These are phyloP conservation scores for Villa cingulata DNA, from an alignment of 2,888 invertebrate species.

Conservation along the genomic window DNA sequence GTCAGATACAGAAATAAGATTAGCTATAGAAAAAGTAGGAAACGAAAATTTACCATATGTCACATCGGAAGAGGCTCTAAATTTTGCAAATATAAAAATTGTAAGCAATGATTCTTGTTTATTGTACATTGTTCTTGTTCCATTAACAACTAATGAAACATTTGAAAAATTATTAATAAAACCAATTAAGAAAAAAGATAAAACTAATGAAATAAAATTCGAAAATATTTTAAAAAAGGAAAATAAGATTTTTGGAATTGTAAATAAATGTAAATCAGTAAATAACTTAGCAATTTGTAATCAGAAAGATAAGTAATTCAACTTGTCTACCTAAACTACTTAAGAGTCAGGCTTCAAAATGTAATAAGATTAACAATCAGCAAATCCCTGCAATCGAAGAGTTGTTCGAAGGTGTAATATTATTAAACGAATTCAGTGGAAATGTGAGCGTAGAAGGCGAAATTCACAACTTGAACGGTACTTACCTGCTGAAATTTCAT, in stretches of 20 bases:
- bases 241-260: not conserved
- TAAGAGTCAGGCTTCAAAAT: not conserved
- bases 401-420: slow-evolving; percentile 1
- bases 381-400: slow-evolving; percentile 1
- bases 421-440: not conserved
- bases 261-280: slow-evolving; percentile 1
- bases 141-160: not conserved
- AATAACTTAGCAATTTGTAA: slow-evolving; percentile 4
- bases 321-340: not conserved
- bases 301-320: not conserved
- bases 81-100: slow-evolving; percentile 8
- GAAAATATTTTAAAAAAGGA: not conserved
- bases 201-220: not conserved
- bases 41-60: slow-evolving; percentile 6
- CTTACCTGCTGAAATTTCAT: too few relatives aligned
- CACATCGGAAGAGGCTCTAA: slow-evolving; percentile 7
- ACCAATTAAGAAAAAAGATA: slow-evolving; percentile 1
- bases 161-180: slow-evolving; percentile 1
- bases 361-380: not conserved
- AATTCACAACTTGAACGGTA: not conserved
- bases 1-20: slow-evolving; percentile 9
- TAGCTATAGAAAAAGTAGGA: not conserved
- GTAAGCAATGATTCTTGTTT: not conserved
- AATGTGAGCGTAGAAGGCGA: not conserved
- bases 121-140: slow-evolving; percentile 1